Evolutionary conservation across 2,888 invertebrate species (phyloP).

Genomic region (Pyrrhia umbra): DNA sequence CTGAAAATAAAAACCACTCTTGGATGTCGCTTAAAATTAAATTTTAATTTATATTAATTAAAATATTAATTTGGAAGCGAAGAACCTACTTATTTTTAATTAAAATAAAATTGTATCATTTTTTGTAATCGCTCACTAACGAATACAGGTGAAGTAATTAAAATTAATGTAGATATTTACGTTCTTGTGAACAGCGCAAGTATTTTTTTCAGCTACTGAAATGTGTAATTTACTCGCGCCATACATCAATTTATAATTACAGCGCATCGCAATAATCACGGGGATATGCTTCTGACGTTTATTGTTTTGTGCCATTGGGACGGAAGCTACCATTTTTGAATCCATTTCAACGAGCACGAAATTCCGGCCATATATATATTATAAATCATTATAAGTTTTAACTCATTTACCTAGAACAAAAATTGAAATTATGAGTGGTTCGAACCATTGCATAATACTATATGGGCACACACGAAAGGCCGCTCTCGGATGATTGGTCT

Average conservation of each 20-base stretch:
- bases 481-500: neutral
- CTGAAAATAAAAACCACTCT: neutral
- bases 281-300: conserved; percentile 44
- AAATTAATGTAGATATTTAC: conserved; percentile 5
- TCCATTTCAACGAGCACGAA: conserved; percentile 21
- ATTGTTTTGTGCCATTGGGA: conserved; percentile 35
- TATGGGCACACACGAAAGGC: neutral
- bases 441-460: neutral
- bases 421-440: neutral
- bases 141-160: conserved; percentile 12
- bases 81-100: conserved; percentile 29
- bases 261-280: conserved; percentile 35
- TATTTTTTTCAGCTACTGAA: neutral
- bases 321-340: conserved; percentile 33
- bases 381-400: conserved; percentile 34
- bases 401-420: conserved; percentile 10
- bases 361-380: conserved; percentile 16
- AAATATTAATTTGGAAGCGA: conserved; percentile 15
- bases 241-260: conserved; percentile 49
- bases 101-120: conserved; percentile 14
- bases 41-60: conserved; percentile 19
- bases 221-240: conserved; percentile 12
- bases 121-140: conserved; percentile 5
- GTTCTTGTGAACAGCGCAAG: neutral
- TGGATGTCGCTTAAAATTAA: conserved; percentile 1